Evolutionary conservation across 2,113 vertebrate species (phyloP).

Genomic region (Podarcis raffonei): DNA sequence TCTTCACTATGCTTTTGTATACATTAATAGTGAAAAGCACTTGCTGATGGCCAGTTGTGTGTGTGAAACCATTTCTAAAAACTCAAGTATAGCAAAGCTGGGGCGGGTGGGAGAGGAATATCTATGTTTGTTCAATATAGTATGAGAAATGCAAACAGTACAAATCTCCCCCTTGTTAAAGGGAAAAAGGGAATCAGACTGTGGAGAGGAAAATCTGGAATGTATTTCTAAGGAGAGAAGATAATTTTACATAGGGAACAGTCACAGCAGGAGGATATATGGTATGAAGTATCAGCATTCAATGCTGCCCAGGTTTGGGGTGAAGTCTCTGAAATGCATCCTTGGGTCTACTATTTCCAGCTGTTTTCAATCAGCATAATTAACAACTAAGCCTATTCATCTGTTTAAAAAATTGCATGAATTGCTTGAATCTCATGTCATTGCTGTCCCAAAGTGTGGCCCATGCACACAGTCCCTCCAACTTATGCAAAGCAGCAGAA

Average conservation of each 20-base stretch:
- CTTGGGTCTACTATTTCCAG: neutral
- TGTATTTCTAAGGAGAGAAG: neutral
- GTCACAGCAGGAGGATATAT: neutral
- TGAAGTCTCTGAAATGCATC: neutral
- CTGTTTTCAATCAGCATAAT: neutral
- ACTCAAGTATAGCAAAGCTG: neutral
- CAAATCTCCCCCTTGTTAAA: neutral
- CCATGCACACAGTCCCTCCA: neutral
- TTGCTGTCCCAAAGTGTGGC: neutral
- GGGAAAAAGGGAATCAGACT: neutral
- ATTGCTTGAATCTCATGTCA: neutral
- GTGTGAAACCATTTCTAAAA: neutral
- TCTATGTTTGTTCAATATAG: neutral
- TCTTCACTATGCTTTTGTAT: neutral
- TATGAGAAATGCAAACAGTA: neutral
- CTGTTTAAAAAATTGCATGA: neutral
- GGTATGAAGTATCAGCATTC: neutral
- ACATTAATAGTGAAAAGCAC: neutral
- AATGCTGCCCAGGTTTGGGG: neutral
- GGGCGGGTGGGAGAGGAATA: neutral
- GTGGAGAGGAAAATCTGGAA: neutral
- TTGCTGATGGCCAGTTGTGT: neutral
- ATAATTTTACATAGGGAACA: neutral
- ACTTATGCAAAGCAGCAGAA: neutral
- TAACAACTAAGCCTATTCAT: neutral